Conservation (phyloP, 2,888 invertebrate genomes). For the Eristalis arbustorum region DNA sequence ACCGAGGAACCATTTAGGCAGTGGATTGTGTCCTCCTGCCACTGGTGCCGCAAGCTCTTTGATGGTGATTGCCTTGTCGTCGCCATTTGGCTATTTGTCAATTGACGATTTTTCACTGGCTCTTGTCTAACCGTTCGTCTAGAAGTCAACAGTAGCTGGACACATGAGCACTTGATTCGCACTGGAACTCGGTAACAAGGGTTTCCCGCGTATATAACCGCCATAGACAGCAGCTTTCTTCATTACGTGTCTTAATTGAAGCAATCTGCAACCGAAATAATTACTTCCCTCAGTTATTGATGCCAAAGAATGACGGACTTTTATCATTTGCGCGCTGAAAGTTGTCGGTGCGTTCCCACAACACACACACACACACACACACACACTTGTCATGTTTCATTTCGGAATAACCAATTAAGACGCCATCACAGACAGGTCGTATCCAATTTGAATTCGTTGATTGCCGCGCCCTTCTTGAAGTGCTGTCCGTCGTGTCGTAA, state of each 20-base stretch:
- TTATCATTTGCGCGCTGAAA: background rate
- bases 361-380: too few species aligned
- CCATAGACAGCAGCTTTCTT: background rate
- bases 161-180: too few species aligned
- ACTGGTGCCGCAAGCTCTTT: too few species aligned
- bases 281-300: background rate
- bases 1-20: too few species aligned
- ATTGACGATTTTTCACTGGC: too few species aligned
- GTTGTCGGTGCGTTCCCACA: background rate
- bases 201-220: too few species aligned
- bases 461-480: background rate
- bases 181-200: too few species aligned
- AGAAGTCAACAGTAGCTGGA: too few species aligned
- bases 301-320: background rate
- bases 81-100: too few species aligned
- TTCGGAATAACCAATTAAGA: background rate
- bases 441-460: background rate
- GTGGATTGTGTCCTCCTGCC: too few species aligned
- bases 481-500: background rate
- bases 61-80: too few species aligned
- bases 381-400: background rate
- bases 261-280: background rate
- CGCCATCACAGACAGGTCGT: background rate
- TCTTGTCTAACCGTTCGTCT: too few species aligned
- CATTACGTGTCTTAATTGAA: background rate